A percentile compares a stretch with the other conserved stretches of the same genome.
Evolutionary conservation across 2,888 invertebrate species (phyloP).

Genomic region (Pardosa pseudoannulata): DNA sequence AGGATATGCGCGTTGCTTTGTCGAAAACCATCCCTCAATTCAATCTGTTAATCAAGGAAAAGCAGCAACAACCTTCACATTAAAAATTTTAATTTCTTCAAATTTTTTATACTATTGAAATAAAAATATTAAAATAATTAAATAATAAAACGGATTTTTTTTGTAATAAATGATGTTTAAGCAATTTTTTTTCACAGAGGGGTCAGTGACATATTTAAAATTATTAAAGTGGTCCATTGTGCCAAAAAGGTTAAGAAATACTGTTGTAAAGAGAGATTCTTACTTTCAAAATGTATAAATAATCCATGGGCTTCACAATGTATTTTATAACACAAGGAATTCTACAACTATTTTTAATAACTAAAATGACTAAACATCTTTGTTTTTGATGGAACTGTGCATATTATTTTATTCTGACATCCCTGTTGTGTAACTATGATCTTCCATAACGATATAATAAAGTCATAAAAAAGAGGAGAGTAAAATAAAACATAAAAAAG

Average conservation of each 20-base stretch:
- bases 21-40: conserved; percentile 53
- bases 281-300: too few relatives aligned
- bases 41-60: conserved; percentile 50
- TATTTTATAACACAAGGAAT: too few relatives aligned
- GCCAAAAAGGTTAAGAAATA: conserved; percentile 44
- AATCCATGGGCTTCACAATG: too few relatives aligned
- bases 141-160: conserved; percentile 25
- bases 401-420: too few relatives aligned
- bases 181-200: conserved; percentile 57
- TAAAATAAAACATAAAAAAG: too few relatives aligned
- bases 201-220: conserved; percentile 49
- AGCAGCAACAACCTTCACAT: conserved; percentile 45
- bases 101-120: conserved; percentile 46
- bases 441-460: too few relatives aligned
- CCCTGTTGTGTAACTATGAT: too few relatives aligned
- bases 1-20: conserved; percentile 47
- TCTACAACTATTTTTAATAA: too few relatives aligned
- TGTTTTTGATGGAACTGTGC: too few relatives aligned
- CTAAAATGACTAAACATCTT: too few relatives aligned
- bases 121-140: conserved; percentile 45
- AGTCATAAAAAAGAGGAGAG: too few relatives aligned
- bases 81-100: conserved; percentile 51
- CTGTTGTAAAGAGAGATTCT: too few relatives aligned
- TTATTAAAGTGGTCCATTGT: conserved; percentile 57
- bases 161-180: conserved; percentile 51